Conservation (phyloP, 2,113 vertebrate genomes). For the Pristiophorus japonicus region DNA sequence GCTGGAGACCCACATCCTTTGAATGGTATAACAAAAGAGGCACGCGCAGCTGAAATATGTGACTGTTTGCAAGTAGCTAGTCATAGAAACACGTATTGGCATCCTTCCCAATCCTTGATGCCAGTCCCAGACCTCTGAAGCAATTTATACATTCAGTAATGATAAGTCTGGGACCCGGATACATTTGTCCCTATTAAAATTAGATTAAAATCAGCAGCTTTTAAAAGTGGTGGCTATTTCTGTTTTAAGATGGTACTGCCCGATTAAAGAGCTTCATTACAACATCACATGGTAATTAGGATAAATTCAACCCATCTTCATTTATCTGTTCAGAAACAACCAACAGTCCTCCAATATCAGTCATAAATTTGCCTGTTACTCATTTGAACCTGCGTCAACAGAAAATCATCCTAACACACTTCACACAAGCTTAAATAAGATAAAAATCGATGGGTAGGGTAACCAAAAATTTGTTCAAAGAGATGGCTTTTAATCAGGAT, state of each 20-base stretch:
- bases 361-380: too few species aligned
- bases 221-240: background rate
- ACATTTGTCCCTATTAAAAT: background rate
- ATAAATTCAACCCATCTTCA: background rate
- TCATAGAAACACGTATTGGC: background rate
- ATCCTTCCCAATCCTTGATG: conserved; percentile 1
- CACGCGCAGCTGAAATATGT: background rate
- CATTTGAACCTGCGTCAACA: too few species aligned
- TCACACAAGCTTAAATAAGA: too few species aligned
- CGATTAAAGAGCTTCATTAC: background rate
- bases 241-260: background rate
- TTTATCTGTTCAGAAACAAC: background rate
- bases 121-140: background rate
- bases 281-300: background rate
- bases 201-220: background rate
- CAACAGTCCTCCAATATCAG: too few species aligned
- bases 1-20: background rate
- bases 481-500: too few species aligned
- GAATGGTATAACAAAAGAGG: background rate
- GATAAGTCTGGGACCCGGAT: background rate
- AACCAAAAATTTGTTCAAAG: too few species aligned
- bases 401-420: too few species aligned
- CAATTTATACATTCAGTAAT: background rate
- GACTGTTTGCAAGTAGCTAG: background rate
- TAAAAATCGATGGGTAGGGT: too few species aligned